A percentile compares a stretch with the other conserved stretches of the same genome.
phyloP scores from a whole-genome alignment of 2,888 invertebrate species.

The Thereva nobilitata region DNA sequence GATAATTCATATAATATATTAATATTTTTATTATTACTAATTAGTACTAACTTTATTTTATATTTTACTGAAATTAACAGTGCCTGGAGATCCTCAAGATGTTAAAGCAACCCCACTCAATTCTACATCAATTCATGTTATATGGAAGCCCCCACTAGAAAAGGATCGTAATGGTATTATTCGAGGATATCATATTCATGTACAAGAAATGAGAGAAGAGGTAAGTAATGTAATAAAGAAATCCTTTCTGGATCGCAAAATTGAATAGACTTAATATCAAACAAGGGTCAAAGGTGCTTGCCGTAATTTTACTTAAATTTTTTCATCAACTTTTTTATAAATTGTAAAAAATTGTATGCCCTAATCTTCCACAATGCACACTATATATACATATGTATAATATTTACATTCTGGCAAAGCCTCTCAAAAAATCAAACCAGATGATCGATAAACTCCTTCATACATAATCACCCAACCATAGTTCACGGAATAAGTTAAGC shows the following conservation, averaged over 20 bases:
- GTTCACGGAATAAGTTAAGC: too few species aligned
- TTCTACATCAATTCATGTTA: constrained; percentile 93
- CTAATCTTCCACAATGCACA: too few species aligned
- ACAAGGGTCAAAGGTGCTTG: background rate
- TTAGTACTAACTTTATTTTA: background rate
- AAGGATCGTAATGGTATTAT: constrained; percentile 95
- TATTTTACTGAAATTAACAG: constrained; percentile 61
- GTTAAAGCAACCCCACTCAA: constrained; percentile 87
- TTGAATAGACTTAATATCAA: background rate
- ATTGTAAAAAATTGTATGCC: too few species aligned
- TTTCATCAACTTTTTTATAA: too few species aligned
- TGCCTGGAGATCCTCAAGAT: constrained; percentile 96
- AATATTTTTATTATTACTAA: too few species aligned
- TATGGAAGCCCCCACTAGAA: constrained; percentile 91
- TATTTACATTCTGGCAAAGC: too few species aligned
- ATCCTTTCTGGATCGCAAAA: background rate
- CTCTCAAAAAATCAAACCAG: too few species aligned
- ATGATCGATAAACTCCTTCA: too few species aligned
- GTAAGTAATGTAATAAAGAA: constrained; percentile 57
- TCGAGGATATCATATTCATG: constrained; percentile 94
- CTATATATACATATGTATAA: too few species aligned
- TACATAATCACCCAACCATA: too few species aligned
- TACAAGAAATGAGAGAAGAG: constrained; percentile 87
- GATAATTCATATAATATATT: background rate
- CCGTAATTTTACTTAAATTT: background rate